Evolutionary conservation across 92 coral and sea anemone species (phyloP), one percentile per base, ranked within the genome.

Genomic region (Metridium senile): DNA sequence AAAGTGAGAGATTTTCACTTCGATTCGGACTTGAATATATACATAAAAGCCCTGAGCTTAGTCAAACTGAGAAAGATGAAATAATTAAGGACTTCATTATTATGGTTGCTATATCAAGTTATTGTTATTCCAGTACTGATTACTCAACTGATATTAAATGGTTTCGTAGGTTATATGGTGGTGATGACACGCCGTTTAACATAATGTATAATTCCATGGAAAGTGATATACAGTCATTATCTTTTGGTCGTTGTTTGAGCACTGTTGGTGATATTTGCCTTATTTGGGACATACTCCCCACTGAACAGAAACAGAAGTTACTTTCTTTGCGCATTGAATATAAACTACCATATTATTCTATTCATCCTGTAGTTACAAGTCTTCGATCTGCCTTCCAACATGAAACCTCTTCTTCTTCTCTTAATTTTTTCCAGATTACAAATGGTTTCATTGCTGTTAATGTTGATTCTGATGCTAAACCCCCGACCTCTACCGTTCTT

Each of bases 1-100:
- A 68, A 29, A 16, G 56, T n/a, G 72, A 68, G 72, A 68, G 17
- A 2, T 68, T 16, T 27, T 3, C 72, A 7, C 9, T 69, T 20
- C 61, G 61, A 20, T 21, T 16, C 21, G 61, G 61, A 6, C 13
- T 10, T 39, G 49, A 6, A 39, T 39, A 4, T 39, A 39, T 39
- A 4, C 49, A 9, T 10, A 16, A 19, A 3, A 54, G 61, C 61
- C 4, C 4, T 20, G 6, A 4, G 2, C 61, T 16, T 10, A 54
- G 61, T 54, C 4, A 16, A 54, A 3, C 61, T 20, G 23, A 16
- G n/a, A 16, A 9, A 16, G 4, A 21, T 10, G 61, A 54, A 9
- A 20, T 54, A 16, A 16, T 54, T 21, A 16, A 16, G 17, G 25
- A 54, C 25, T 3, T 21, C 3, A 16, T 20, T 54, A 20, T 54